These are phyloP conservation scores for Drosophila atripex DNA, from an alignment of 2,888 invertebrate species.

Conservation along the genomic window DNA sequence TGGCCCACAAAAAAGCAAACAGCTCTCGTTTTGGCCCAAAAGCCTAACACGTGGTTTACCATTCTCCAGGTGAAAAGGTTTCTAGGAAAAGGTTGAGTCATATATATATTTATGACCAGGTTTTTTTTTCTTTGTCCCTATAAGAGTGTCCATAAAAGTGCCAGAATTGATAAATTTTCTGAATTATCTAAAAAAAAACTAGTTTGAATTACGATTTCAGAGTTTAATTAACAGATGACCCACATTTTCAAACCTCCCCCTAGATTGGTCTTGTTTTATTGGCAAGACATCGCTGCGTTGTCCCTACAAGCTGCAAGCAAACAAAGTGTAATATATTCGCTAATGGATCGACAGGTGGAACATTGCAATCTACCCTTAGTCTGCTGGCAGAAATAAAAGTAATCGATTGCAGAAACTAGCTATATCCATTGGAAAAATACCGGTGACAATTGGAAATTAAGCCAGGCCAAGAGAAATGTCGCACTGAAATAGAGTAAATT, in stretches of 20 bases:
- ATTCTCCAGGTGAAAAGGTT: slow-evolving; percentile 3
- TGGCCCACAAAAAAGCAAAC: slow-evolving; percentile 44
- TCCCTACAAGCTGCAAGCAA: slow-evolving; percentile 2
- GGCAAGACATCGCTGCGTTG: background rate
- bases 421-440: slow-evolving; percentile 15
- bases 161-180: background rate
- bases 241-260: background rate
- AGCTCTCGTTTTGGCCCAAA: slow-evolving; percentile 23
- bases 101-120: slow-evolving; percentile 6
- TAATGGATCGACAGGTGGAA: slow-evolving; percentile 5
- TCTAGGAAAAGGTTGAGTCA: background rate
- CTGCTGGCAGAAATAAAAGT: background rate
- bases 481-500: slow-evolving; percentile 20
- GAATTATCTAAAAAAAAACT: too few relatives aligned
- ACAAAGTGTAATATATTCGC: slow-evolving; percentile 17
- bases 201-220: background rate
- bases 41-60: slow-evolving; percentile 34
- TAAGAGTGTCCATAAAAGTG: background rate
- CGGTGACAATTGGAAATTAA: slow-evolving; percentile 56
- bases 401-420: slow-evolving; percentile 27
- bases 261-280: background rate
- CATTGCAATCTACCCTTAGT: background rate
- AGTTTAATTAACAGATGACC: background rate
- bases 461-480: slow-evolving; percentile 43
- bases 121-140: background rate